Evolutionary conservation across 2,888 invertebrate genomes (phyloP).

Genomic region (Lochmaea crataegi): DNA sequence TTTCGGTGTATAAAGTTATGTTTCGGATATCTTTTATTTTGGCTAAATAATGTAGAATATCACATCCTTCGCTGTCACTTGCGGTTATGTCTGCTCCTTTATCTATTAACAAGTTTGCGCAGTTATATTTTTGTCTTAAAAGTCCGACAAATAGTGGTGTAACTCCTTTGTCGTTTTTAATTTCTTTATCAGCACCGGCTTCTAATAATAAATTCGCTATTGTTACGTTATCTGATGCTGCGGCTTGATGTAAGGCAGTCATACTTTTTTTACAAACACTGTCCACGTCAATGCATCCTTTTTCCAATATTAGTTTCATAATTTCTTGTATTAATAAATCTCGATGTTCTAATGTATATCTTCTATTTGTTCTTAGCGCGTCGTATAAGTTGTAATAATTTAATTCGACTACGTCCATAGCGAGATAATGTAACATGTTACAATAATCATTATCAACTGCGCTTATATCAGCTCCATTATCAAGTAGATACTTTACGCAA

Average conservation of each 20-base stretch:
- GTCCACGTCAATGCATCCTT: neutral
- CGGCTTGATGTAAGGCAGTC: neutral
- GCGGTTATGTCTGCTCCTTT: neutral
- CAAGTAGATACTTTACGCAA: neutral
- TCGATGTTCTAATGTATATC: neutral
- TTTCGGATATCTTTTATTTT: conserved; percentile 2
- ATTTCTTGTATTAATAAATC: neutral
- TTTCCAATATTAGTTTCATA: neutral
- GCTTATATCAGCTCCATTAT: neutral
- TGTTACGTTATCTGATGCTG: neutral
- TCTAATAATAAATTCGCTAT: neutral
- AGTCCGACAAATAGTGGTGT: neutral
- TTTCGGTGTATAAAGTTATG: neutral
- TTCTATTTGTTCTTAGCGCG: neutral
- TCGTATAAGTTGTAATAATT: neutral
- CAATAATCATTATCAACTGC: neutral
- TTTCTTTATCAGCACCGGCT: neutral
- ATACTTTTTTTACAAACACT: neutral
- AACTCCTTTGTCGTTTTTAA: neutral
- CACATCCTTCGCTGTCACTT: neutral
- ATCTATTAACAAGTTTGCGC: neutral
- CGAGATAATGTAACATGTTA: conserved; percentile 1
- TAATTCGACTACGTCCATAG: neutral
- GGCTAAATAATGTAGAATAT: neutral
- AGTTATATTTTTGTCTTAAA: conserved; percentile 2